Conservation (phyloP, 2,113 vertebrate genomes). For the Scophthalmus maximus region DNA sequence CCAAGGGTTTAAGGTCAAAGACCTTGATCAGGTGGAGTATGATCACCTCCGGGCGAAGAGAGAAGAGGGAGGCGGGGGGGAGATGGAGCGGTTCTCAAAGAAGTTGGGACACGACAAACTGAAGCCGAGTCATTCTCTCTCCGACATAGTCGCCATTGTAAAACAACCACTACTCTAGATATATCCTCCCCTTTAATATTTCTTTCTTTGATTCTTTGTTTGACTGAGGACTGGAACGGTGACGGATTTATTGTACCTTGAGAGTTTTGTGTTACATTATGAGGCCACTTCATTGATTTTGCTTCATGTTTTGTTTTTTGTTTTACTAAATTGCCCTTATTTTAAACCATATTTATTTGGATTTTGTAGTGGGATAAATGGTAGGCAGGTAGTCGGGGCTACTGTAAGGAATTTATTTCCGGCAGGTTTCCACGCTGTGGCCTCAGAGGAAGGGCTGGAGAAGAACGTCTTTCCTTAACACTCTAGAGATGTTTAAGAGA, state of each 20-base stretch:
- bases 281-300: constrained; percentile 59
- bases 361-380: constrained; percentile 46
- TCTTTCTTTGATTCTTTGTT: constrained; percentile 48
- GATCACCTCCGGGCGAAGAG: constrained; percentile 55
- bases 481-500: constrained; percentile 54
- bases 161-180: constrained; percentile 72
- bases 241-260: constrained; percentile 40
- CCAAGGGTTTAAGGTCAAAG: constrained; percentile 64
- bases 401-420: constrained; percentile 8
- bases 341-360: constrained; percentile 74
- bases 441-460: constrained; percentile 50
- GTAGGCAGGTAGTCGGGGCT: constrained; percentile 37
- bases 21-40: constrained; percentile 75
- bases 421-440: background rate
- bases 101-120: constrained; percentile 50
- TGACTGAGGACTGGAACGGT: constrained; percentile 48
- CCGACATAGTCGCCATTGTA: constrained; percentile 57
- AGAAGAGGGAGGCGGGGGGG: constrained; percentile 3
- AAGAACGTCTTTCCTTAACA: constrained; percentile 60
- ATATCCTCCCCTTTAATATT: constrained; percentile 52
- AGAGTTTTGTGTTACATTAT: constrained; percentile 57
- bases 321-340: constrained; percentile 55
- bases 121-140: constrained; percentile 50
- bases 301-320: constrained; percentile 6
- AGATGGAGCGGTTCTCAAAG: constrained; percentile 21